Base-by-base conservation (phyloP, 2,888 invertebrate species). In the Watsonalla binaria region DNA sequence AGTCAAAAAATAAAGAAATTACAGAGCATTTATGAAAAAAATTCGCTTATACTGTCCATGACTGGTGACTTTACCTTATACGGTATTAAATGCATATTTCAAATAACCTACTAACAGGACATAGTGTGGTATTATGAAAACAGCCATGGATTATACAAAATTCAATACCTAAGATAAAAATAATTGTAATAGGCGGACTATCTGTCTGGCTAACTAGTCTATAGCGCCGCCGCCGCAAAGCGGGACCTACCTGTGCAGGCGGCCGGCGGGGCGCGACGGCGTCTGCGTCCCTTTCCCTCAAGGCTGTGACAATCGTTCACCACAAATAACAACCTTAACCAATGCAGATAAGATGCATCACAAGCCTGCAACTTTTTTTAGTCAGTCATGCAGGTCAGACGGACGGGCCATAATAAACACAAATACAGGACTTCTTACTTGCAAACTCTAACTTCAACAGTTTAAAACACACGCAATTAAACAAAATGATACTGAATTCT, bases 221-320 rank as follows among this genome's bases (percentile, higher is more conserved):
- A 61, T 73, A 61, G 54, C 62, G 64, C 74, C 78, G 74, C 80
- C 62, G 64, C 74, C 78, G 74, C 80, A 80, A 77, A 70, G 65
- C 72, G 71, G 68, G 57, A 65, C 72, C 83, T 86, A 83, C 84
- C 85, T 83, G 83, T 75, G 70, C 75, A 74, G 76, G 76, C 74
- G 78, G 77, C 82, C 76, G 79, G 74, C 76, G 78, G 67, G 70
- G 70, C 70, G 68, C 60, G 61, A 64, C 74, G 61, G 65, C 74
- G 74, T 72, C 76, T 69, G 80, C 84, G 86, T 86, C 83, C 86
- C 88, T 85, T 86, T 86, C 86, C 79, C 82, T 76, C 87, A 87
- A 86, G 86, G 86, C 78, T 82, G 77, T 58, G 9, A 54, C 74
- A 75, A 53, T 11, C 11, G 42, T 42, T 42, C 42, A 11, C 8